Evolutionary conservation across 2,113 vertebrate genomes (phyloP).

Genomic region (Scolopax mira): DNA sequence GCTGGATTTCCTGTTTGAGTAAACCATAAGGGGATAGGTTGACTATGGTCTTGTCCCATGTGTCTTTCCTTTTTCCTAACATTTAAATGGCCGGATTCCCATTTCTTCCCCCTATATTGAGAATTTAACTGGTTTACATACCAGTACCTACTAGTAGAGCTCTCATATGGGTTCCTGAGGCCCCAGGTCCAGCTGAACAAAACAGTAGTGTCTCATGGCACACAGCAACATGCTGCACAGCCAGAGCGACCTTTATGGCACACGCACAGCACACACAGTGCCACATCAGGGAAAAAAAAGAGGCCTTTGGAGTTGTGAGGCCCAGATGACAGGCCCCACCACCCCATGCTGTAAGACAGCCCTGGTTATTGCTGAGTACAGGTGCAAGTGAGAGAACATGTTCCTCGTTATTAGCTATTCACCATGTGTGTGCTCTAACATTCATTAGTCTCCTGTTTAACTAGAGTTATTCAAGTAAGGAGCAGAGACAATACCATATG

Average conservation of each 20-base stretch:
- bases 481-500: slow-evolving; percentile 48
- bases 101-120: background rate
- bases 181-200: background rate
- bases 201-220: background rate
- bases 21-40: background rate
- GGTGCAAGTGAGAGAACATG: slow-evolving; percentile 19
- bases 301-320: background rate
- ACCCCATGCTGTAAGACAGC: background rate
- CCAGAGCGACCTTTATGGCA: background rate
- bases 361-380: slow-evolving; percentile 1
- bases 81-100: background rate
- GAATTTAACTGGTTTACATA: background rate
- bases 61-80: background rate
- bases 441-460: slow-evolving; percentile 62
- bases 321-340: background rate
- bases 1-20: background rate
- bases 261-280: background rate
- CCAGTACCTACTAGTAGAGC: background rate
- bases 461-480: slow-evolving; percentile 56
- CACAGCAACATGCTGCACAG: background rate
- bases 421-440: slow-evolving; percentile 51
- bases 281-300: accelerated
- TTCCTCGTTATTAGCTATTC: slow-evolving; percentile 46
- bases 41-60: background rate
- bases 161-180: accelerated